phyloP scores from a whole-genome alignment of 2,797 vertebrate species.

The Vireo griseus region DNA sequence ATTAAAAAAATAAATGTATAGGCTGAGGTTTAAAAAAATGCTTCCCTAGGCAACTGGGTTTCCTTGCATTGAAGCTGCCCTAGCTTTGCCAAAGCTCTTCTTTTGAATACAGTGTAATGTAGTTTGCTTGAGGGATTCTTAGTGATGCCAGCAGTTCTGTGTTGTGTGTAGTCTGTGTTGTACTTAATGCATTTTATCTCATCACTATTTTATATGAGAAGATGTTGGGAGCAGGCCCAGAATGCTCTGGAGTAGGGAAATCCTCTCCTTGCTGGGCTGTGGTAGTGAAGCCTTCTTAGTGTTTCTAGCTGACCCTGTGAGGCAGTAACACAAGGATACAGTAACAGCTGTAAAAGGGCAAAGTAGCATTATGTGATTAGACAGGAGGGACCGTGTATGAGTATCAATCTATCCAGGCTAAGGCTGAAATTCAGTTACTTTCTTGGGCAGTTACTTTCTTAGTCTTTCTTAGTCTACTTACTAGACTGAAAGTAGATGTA shows the following conservation, averaged over 20 bases:
- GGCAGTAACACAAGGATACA: background rate
- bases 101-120: background rate
- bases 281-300: background rate
- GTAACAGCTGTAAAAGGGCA: background rate
- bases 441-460: background rate
- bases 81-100: background rate
- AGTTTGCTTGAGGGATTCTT: background rate
- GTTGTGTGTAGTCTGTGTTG: background rate
- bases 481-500: background rate
- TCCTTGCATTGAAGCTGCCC: background rate
- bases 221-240: background rate
- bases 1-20: accelerated
- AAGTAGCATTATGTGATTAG: background rate
- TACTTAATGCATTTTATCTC: background rate
- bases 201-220: background rate
- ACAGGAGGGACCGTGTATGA: background rate
- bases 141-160: background rate
- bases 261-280: background rate
- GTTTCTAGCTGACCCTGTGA: background rate
- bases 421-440: background rate
- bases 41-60: background rate
- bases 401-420: background rate
- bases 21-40: background rate
- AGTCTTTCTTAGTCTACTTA: background rate
- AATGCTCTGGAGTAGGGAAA: background rate